A percentile compares a stretch with the other conserved stretches of the same genome.
Conservation (phyloP, 2,888 invertebrate genomes). For the Ditylenchus weischeri region DNA sequence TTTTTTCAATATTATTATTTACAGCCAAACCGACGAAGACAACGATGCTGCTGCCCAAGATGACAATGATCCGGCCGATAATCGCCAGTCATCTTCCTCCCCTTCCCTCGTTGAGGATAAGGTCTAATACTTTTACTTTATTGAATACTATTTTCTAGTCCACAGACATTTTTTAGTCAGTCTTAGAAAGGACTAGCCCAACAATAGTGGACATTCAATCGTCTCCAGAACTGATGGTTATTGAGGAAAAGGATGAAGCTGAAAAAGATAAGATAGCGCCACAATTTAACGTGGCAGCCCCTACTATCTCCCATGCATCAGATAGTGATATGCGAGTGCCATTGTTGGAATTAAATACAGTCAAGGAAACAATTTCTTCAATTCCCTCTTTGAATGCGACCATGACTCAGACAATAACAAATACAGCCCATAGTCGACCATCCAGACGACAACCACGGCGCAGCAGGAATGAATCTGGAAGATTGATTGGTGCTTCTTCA, state of each 20-base stretch:
- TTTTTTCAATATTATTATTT: too few relatives aligned
- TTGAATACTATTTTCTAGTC: conserved; percentile 13
- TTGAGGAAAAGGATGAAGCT: conserved; percentile 8
- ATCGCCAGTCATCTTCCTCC: conserved; percentile 9
- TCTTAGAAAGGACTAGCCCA: too few relatives aligned
- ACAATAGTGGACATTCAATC: background rate
- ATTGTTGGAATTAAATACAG: conserved; percentile 19
- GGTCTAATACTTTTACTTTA: background rate
- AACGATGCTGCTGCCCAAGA: background rate
- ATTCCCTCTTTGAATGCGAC: conserved; percentile 12
- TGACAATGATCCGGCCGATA: background rate
- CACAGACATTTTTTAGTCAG: background rate
- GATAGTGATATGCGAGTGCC: conserved; percentile 8
- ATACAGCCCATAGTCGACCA: background rate
- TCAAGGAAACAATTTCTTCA: background rate
- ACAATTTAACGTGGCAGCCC: too few relatives aligned
- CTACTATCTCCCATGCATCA: background rate
- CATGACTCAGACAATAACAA: background rate
- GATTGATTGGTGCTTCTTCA: conserved; percentile 12
- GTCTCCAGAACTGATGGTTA: background rate
- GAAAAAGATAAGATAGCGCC: too few relatives aligned
- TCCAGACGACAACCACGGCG: conserved; percentile 24
- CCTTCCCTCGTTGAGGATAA: background rate
- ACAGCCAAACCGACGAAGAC: background rate
- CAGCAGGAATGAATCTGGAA: conserved; percentile 37